Evolutionary conservation across 2,888 invertebrate species (phyloP), one percentile per base, ranked within the genome.

Genomic region (Bugula neritina): DNA sequence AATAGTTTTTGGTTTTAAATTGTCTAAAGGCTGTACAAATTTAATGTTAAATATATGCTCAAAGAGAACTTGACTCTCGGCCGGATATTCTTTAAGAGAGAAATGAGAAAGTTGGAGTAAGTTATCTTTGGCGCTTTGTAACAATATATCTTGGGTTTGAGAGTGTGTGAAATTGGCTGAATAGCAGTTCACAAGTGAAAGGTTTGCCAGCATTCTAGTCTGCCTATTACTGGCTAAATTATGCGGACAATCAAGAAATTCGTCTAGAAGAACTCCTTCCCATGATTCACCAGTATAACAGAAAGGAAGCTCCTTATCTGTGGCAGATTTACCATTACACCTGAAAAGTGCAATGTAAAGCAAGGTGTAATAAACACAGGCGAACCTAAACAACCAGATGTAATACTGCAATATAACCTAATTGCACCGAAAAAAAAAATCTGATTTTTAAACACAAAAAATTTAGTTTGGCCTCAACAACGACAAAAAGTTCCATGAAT

Each of bases 151-250:
- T 21, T 81, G 73, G 43, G 77, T 71, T 17, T 75, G 73, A 13
- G 72, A 57, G 23, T 77, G 71, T 73, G 79, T 74, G n/a, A 77
- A 76, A 10, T 79, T 76, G 3, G 72, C 76, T 75, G 97, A 93
- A 86, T 99, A 99, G 86, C 99, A 99, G 73, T 94, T 94, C 54
- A 98, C 91, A 71, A 96, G 88, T 73, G 93, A 92, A 76, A 99
- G 87, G 87, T 99, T 95, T 23, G 98, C 93, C 80, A 99, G 85
- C 99, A 99, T 99, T 77, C 98, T 88, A 1, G 98, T 97, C 86
- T 98, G 98, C 74, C 99, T 81, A 86, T 99, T 98, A 80, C 90
- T 91, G 27, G 97, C 99, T 81, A 99, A 87, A 87, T 99, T 99
- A 84, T 91, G 90, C 2, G 91, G 90, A 83, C 99, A 99, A 35